Base-by-base conservation (phyloP, 1,140 invertebrate genomes). In the Acyrthosiphon pisum region DNA sequence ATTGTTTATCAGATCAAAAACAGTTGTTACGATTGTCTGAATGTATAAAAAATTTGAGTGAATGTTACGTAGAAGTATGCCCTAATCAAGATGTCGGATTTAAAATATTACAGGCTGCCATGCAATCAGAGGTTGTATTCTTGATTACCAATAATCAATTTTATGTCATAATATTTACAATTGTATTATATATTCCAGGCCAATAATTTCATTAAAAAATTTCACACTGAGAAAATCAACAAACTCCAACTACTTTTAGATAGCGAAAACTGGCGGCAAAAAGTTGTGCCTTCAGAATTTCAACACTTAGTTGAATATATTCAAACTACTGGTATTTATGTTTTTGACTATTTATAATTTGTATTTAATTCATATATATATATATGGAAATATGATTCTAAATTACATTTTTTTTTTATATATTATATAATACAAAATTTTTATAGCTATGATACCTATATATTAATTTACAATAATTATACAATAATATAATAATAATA, bases 261-360 rank as follows among this genome's bases (percentile, higher is more conserved):
- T 94, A 97, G 97, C 94, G 99, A 99, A 95, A 96, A 97, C 90
- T 99, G 99, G 99, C 98, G 98, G 95, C 97, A 97, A 94, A 98
- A 98, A n/a, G 98, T 99, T 94, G 97, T 99, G 22, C 94, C 94
- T 35, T 93, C 94, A 88, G 94, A 94, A 87, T 94, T 94, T 91
- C 94, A 94, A 93, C 53, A 95, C 37, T 96, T 99, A 88, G 97
- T 99, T n/a, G 96, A 97, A 95, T 96, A 97, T 94, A 97, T 98
- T 94, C 95, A 96, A 90, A 95, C 95, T 37, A 95, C 95, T 94
- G 96, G 96, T 95, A 94, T 94, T 91, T 83, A 84, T 93, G 6
- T 22, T 84, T 2, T 53, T 53, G 22, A 53, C 6, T 53, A 53
- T 23, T 53, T 53, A 53, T 50, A 92, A 30, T 44, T 37, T 83